Base-by-base conservation (phyloP, 2,113 vertebrate genomes). In the Pterophyllum scalare region DNA sequence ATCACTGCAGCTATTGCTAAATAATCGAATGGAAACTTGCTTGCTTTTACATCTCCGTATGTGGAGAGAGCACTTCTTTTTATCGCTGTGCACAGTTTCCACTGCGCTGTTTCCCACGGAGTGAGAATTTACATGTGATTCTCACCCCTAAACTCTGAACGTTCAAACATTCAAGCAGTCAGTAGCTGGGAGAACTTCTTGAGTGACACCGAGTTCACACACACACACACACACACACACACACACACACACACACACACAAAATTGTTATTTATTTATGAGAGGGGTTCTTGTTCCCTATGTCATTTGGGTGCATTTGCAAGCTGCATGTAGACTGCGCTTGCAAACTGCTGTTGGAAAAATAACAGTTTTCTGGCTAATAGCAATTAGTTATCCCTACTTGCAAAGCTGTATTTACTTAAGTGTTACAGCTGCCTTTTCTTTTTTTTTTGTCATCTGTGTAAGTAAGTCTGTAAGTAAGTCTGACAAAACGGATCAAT, bases 341-440 rank as follows among this genome's bases (percentile, higher is more conserved):
- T 72, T 52, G 52, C 43, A 52, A 72, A 54, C 43, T n/a, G 67
- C 46, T 72, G 46, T 72, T n/a, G 67, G 20, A 26, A 26, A 72
- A 72, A 72, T 31, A 72, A 52, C 24, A 54, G 26, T 52, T 72
- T 72, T 72, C 17, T 72, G 43, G 52, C 43, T 26, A 14, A 52
- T 72, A 26, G 67, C 26, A 72, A 72, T 52, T 72, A 31, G 67
- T 70, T 24, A 28, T 70, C 65, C 67, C 54, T 52, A 72, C 46
- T 72, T 54, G 26, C 17, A 72, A 72, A 72, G 67, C 26, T 72
- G 17, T 72, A 52, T 72, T 72, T 52, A 31, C 20, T 26, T 72
- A 72, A 72, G 46, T 72, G 17, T 31, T 52, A 12, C 65, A 20
- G 26, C 65, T 72, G 65, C 67, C 52, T 52, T 72, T 31, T 35